These are phyloP conservation scores for Chelonoidis abingdonii DNA, from an alignment of 2,113 vertebrate genomes.

Conservation along the genomic window DNA sequence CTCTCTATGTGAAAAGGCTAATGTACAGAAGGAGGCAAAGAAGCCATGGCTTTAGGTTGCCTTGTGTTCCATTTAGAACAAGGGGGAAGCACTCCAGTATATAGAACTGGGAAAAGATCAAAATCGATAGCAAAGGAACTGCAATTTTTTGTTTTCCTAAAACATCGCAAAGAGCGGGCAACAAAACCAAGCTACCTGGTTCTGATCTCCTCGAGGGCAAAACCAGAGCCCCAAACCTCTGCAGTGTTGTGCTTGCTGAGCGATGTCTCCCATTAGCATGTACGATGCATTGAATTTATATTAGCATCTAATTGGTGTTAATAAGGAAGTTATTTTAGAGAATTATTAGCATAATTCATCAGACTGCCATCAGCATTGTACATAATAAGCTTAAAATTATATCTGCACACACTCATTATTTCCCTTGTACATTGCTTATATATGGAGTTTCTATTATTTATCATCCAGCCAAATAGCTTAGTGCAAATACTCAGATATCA, in stretches of 20 bases:
- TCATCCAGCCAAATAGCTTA: not conserved
- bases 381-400: not conserved
- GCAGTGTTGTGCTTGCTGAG: not conserved
- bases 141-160: not conserved
- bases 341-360: not conserved
- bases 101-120: not conserved
- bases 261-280: not conserved
- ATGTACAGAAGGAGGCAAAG: not conserved
- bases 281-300: not conserved
- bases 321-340: not conserved
- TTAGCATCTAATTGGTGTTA: not conserved
- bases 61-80: accelerated
- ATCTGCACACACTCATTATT: not conserved
- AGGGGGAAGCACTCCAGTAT: not conserved
- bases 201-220: not conserved
- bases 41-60: accelerated
- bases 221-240: not conserved
- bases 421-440: accelerated
- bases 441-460: not conserved
- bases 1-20: not conserved
- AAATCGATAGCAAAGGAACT: not conserved
- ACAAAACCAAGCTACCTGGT: not conserved
- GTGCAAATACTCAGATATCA: not conserved
- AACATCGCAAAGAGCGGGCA: accelerated
- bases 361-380: not conserved